These are phyloP conservation scores for Xanthia icteritia DNA, from an alignment of 2,888 invertebrate species.

Conservation along the genomic window DNA sequence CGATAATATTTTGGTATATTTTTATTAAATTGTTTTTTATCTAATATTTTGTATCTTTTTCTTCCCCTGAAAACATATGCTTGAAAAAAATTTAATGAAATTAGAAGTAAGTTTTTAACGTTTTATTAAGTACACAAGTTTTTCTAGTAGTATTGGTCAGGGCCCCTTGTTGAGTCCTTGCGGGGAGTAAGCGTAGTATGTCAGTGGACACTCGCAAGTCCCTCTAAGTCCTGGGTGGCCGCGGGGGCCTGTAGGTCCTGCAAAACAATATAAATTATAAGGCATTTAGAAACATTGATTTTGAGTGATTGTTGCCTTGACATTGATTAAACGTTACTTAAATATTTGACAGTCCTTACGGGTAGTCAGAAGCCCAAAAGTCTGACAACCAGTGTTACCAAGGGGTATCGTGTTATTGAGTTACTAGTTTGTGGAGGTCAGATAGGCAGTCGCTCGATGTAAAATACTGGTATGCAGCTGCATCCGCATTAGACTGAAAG, in stretches of 20 bases:
- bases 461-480: too few relatives aligned
- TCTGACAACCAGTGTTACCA: too few relatives aligned
- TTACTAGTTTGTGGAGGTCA: too few relatives aligned
- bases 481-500: too few relatives aligned
- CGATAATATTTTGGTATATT: constrained; percentile 56
- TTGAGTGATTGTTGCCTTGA: background rate
- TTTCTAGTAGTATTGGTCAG: constrained; percentile 57
- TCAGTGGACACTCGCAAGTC: constrained; percentile 88
- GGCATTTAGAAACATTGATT: background rate
- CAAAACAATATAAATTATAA: constrained; percentile 12
- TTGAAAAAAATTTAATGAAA: background rate
- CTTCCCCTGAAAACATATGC: background rate
- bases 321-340: too few relatives aligned
- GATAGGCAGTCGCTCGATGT: too few relatives aligned
- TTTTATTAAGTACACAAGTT: constrained; percentile 67
- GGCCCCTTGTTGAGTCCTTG: constrained; percentile 91
- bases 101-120: background rate
- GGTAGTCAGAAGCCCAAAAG: too few relatives aligned
- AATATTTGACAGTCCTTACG: too few relatives aligned
- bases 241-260: constrained; percentile 85
- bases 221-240: constrained; percentile 93
- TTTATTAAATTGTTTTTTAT: constrained; percentile 60
- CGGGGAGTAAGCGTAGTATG: constrained; percentile 88
- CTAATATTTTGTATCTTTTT: constrained; percentile 19
- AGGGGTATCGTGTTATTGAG: too few relatives aligned